phyloP scores from a whole-genome alignment of 92 coral and sea anemone species.

The Scolanthus callimorphus region DNA sequence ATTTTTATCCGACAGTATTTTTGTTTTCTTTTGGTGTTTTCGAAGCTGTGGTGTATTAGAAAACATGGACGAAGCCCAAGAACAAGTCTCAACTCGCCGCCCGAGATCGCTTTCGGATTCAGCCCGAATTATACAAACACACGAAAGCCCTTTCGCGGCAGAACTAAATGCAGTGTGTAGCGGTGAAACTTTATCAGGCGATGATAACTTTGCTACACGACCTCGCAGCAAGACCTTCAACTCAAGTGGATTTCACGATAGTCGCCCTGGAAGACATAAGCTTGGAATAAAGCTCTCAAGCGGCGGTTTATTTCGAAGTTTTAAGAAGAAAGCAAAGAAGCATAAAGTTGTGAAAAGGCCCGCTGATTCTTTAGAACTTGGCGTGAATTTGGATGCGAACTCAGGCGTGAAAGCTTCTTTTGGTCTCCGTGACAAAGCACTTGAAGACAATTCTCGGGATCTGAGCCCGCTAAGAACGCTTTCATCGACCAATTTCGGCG shows the following conservation, averaged over 20 bases:
- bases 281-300: conserved; percentile 30
- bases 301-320: conserved; percentile 48
- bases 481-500: not conserved
- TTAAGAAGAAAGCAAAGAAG: conserved; percentile 28
- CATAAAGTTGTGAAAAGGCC: not conserved
- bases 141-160: too few relatives aligned
- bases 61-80: too few relatives aligned
- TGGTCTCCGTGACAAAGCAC: not conserved
- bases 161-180: too few relatives aligned
- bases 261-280: conserved; percentile 3
- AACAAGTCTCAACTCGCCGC: too few relatives aligned
- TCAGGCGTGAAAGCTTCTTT: not conserved
- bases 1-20: too few relatives aligned
- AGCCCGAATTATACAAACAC: too few relatives aligned
- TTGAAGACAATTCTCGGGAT: not conserved
- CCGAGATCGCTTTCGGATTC: too few relatives aligned
- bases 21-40: too few relatives aligned
- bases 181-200: too few relatives aligned
- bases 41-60: too few relatives aligned
- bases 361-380: not conserved
- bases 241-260: conserved; percentile 1
- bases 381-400: not conserved
- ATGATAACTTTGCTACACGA: not conserved
- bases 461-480: not conserved
- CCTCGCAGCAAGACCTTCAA: not conserved